Conservation (phyloP, 2,113 vertebrate genomes). For the Myrmecophaga tridactyla region DNA sequence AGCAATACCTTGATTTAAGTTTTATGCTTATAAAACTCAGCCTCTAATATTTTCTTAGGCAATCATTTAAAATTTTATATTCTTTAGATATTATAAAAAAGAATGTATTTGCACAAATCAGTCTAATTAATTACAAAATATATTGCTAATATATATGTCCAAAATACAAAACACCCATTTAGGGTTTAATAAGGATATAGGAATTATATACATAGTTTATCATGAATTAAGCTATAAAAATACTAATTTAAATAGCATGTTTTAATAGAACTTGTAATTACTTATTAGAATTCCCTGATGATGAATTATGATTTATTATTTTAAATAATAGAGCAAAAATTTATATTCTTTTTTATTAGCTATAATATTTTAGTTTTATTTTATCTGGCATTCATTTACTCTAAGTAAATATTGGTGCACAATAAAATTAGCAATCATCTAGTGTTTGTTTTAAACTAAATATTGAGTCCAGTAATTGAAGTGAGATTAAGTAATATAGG, state of each 20-base stretch:
- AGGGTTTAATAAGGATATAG: neutral
- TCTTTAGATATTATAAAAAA: neutral
- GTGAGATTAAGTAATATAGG: neutral
- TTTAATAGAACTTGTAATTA: neutral
- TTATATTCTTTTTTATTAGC: neutral
- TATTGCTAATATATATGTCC: neutral
- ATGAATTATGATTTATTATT: neutral
- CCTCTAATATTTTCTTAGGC: neutral
- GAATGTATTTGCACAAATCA: neutral
- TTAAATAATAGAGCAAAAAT: neutral
- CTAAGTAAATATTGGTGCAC: neutral
- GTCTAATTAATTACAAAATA: constrained; percentile 9
- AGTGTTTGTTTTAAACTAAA: neutral
- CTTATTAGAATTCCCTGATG: neutral
- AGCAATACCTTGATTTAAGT: neutral
- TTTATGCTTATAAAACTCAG: neutral
- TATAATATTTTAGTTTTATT: neutral
- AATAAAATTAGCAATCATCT: neutral
- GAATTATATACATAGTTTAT: neutral
- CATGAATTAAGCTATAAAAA: neutral
- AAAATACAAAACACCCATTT: constrained; percentile 23
- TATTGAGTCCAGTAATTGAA: neutral
- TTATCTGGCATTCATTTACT: neutral
- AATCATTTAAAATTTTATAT: neutral
- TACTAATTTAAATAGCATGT: neutral